Evolutionary conservation across 92 coral and sea anemone species (phyloP), one percentile per base, ranked within the genome.

Genomic region (Porites divaricata): DNA sequence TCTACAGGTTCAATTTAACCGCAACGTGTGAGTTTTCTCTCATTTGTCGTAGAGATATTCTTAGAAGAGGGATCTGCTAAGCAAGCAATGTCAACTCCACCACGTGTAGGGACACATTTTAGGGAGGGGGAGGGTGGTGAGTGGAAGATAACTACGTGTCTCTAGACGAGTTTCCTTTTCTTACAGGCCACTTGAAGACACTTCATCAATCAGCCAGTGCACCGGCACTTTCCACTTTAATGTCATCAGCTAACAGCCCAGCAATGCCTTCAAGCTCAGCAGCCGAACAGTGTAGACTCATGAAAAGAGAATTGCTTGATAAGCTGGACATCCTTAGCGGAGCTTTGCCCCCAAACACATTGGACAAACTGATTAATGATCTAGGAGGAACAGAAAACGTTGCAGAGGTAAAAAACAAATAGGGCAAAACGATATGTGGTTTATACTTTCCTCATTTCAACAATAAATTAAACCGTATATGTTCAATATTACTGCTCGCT

Each of bases 301-400:
- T 97, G 99, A 97, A 95, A 77, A 85, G 83, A 77, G 95, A 93
- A 41, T 68, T 97, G n/a, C 78, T 97, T 51, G 95, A 93, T 10
- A 95, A 91, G 76, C 83, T 97, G 20, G 97, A 93, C 21, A 83
- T 59, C 15, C 90, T 97, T 45, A 92, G 90, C 8, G 69, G 69
- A 41, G 85, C 67, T 50, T 79, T 97, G 19, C 99, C 99, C 13
- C 90, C 93, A 63, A 97, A 97, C 81, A 97, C 99, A 54, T 81
- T 97, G 11, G 99, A 97, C 84, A 93, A 97, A 77, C 91, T 97
- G 58, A 93, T 97, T 52, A 89, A 97, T 70, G 90, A 91, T 24
- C 83, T 97, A 4, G 99, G 99, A n/a, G 99, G 99, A 56, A 97
- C 99, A 13, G 93, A 93, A 9, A 77, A 78, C 21, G 99, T 97